phyloP scores from a whole-genome alignment of 2,888 invertebrate species.

The Sceliomorpha sp. region DNA sequence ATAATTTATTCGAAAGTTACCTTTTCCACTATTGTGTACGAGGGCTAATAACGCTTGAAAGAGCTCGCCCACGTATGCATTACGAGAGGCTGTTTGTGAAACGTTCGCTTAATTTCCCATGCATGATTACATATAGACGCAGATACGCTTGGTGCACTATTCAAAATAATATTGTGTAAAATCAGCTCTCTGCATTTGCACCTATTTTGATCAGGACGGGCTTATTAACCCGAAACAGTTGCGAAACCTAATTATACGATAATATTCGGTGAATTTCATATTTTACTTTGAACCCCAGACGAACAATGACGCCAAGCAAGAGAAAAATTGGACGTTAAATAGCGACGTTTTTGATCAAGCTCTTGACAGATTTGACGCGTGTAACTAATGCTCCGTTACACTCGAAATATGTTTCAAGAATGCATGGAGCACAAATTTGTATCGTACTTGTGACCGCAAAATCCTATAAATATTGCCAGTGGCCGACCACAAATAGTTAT shows the following conservation, averaged over 20 bases:
- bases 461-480: slow-evolving; percentile 76
- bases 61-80: slow-evolving; percentile 45
- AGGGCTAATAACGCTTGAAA: slow-evolving; percentile 47
- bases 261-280: neutral
- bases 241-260: slow-evolving; percentile 1
- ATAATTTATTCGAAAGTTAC: slow-evolving; percentile 56
- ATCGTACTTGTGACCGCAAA: slow-evolving; percentile 71
- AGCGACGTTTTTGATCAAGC: too few relatives aligned
- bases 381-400: too few relatives aligned
- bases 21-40: slow-evolving; percentile 45
- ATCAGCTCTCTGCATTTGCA: slow-evolving; percentile 2
- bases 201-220: slow-evolving; percentile 10
- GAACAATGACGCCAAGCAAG: too few relatives aligned
- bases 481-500: slow-evolving; percentile 72
- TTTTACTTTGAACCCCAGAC: neutral
- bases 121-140: slow-evolving; percentile 39
- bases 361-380: too few relatives aligned
- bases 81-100: slow-evolving; percentile 42
- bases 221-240: slow-evolving; percentile 17
- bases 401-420: too few relatives aligned
- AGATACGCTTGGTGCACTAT: slow-evolving; percentile 19
- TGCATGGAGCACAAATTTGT: slow-evolving; percentile 58
- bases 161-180: slow-evolving; percentile 28
- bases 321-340: too few relatives aligned
- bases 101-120: slow-evolving; percentile 52